Evolutionary conservation across 35 echinoderm and acorn worm genomes (phyloP), one percentile per base, ranked within the genome.

Genomic region (Acanthaster planci): DNA sequence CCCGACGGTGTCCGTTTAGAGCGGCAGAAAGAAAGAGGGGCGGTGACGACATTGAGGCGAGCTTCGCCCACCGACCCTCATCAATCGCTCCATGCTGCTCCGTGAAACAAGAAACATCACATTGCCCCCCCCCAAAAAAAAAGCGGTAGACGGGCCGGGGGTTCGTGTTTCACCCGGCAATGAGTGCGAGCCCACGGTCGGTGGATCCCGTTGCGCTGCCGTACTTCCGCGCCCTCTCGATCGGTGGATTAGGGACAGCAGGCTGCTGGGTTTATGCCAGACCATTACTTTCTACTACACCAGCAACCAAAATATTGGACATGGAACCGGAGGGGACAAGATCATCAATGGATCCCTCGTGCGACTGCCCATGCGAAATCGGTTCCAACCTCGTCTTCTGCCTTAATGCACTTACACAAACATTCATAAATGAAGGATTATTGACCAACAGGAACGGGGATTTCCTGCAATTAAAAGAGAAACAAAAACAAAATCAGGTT

Each of bases 291-390:
- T 31, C 23, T 72, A n/a, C n/a, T n/a, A 31, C 0, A 30, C 42
- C 42, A 72, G 64, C 22, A 72, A 72, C 34, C 64, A 72, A 72
- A 72, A 72, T 72, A 72, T 31, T 72, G 34, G 64, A 72, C 64
- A 72, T 72, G 64, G n/a, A 72, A 72, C 64, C 64, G 64, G 64
- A 72, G 64, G 64, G 64, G 21, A 72, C 23, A 72, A 8, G 23
- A 72, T 72, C 64, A 72, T 30, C 64, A 30, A 30, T 72, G 64
- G 30, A 72, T 34, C 64, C 64, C 26, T 26, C 7, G 64, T 26
- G 0, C 64, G n/a, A 31, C 23, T 72, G 10, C 14, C 34, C 15
- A 2, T 30, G 9, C 34, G 2, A 26, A 19, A 67, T 67, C 59
- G 59, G 59, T n/a, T 29, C 18, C 14, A 26, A 29, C 2, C 14